These are phyloP conservation scores for Serranus cabrilla DNA, from an alignment of 2,797 vertebrate genomes.

Conservation along the genomic window DNA sequence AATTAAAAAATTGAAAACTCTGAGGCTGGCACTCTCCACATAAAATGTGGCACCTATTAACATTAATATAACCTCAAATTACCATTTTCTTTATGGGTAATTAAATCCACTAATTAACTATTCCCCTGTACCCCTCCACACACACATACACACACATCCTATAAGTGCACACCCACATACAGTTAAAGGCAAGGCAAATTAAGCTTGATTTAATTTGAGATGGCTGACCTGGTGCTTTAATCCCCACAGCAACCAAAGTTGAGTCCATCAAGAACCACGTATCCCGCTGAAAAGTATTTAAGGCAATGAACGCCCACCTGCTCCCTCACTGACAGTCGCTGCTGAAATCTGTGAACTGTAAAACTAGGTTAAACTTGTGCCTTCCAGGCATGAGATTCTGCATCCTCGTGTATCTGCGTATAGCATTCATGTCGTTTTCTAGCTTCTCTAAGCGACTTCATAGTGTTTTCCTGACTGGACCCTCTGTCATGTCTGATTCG, in stretches of 20 bases:
- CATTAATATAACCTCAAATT: slow-evolving; percentile 55
- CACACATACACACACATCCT: neutral
- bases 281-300: slow-evolving; percentile 46
- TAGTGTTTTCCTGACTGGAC: slow-evolving; percentile 15
- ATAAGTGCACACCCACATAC: slow-evolving; percentile 28
- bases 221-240: slow-evolving; percentile 55
- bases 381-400: neutral
- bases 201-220: slow-evolving; percentile 68
- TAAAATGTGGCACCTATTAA: slow-evolving; percentile 34
- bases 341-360: neutral
- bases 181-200: slow-evolving; percentile 55
- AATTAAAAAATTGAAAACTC: slow-evolving; percentile 27
- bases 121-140: slow-evolving; percentile 13
- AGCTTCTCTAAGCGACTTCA: slow-evolving; percentile 17
- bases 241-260: slow-evolving; percentile 50
- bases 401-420: slow-evolving; percentile 15
- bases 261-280: slow-evolving; percentile 27
- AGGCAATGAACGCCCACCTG: slow-evolving; percentile 32
- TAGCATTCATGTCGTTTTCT: slow-evolving; percentile 13
- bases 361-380: slow-evolving; percentile 32
- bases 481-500: slow-evolving; percentile 38
- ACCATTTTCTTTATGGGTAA: slow-evolving; percentile 53
- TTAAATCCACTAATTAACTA: slow-evolving; percentile 63
- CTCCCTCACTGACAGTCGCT: neutral
- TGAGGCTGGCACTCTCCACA: neutral